These are phyloP conservation scores for Pteronura brasiliensis DNA, from an alignment of 2,113 vertebrate genomes.

Conservation along the genomic window DNA sequence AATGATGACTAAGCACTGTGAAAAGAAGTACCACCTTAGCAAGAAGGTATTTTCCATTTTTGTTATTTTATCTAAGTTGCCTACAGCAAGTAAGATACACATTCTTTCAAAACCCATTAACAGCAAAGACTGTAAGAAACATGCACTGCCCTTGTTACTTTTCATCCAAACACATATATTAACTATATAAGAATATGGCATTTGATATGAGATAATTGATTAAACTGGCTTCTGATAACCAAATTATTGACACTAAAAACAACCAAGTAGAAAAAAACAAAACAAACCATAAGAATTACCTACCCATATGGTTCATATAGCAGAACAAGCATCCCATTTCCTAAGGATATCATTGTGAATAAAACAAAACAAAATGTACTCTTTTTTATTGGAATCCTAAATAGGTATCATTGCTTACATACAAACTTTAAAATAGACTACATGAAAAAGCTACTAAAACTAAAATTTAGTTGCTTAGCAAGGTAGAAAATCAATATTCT, in stretches of 20 bases:
- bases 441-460: neutral
- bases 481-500: neutral
- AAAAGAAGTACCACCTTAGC: neutral
- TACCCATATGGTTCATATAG: neutral
- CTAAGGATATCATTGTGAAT: neutral
- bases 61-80: neutral
- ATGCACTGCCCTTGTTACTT: neutral
- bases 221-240: neutral
- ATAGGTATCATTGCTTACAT: neutral
- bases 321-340: neutral
- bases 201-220: neutral
- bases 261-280: neutral
- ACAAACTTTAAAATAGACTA: neutral
- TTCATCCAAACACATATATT: neutral
- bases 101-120: neutral
- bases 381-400: neutral
- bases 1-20: neutral
- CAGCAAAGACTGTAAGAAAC: neutral
- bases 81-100: neutral
- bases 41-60: slow-evolving; percentile 1
- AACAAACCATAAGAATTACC: neutral
- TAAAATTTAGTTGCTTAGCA: neutral
- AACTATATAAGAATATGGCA: neutral
- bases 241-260: slow-evolving; percentile 33
- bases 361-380: neutral